A percentile compares a stretch with the other conserved stretches of the same genome.
phyloP scores from a whole-genome alignment of 2,113 vertebrate genomes.

The Echinops telfairi region DNA sequence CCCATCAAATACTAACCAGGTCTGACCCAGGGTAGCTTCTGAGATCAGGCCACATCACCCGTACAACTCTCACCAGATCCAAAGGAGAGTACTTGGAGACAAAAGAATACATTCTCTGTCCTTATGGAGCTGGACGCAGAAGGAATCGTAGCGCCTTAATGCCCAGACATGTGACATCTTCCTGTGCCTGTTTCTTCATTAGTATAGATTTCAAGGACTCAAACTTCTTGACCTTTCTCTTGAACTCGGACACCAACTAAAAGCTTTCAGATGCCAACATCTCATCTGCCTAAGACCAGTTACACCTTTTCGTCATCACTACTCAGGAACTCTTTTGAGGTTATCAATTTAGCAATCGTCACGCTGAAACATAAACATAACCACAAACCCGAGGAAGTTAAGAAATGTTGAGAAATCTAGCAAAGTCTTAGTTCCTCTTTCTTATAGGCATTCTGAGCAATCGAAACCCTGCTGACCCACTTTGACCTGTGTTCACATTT shows the following conservation, averaged over 20 bases:
- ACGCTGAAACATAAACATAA: background rate
- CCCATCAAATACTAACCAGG: background rate
- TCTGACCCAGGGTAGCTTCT: background rate
- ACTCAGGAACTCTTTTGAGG: background rate
- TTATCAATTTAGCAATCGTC: background rate
- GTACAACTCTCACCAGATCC: background rate
- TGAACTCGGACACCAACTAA: background rate
- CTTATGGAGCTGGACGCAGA: background rate
- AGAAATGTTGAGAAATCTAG: background rate
- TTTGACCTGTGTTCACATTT: background rate
- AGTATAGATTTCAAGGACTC: background rate
- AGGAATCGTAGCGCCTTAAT: background rate
- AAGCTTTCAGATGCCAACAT: background rate
- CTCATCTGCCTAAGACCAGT: background rate
- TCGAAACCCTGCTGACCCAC: background rate
- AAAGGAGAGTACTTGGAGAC: background rate
- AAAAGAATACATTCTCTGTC: background rate
- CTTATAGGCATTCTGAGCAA: background rate
- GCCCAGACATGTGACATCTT: background rate
- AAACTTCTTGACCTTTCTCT: conserved; percentile 17
- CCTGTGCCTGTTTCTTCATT: background rate
- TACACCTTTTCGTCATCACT: background rate
- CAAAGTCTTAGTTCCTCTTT: conserved; percentile 19
- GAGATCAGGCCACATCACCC: background rate
- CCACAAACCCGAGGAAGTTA: background rate